Evolutionary conservation across 2,888 invertebrate genomes (phyloP), one percentile per base, ranked within the genome.

Genomic region (Cataglyphis altisquamis): DNA sequence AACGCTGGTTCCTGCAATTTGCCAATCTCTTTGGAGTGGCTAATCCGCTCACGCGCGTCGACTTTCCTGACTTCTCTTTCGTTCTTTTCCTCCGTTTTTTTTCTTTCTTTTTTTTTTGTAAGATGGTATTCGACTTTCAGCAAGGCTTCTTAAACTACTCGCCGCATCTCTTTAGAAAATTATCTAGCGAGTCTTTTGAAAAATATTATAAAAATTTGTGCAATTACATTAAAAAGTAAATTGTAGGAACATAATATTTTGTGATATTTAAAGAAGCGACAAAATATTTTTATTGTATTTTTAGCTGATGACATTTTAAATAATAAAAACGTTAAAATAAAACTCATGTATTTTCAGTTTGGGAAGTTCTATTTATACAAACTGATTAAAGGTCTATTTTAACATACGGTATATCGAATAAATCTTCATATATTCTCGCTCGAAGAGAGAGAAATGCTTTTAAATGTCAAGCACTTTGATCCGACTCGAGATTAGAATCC

Each of bases 401-500:
- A 45, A 45, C 25, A 21, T 32, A 36, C 3, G 3, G 15, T 39
- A 66, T 72, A 77, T 64, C 15, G 45, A 39, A 57, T 8, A 62
- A 12, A 18, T 62, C 25, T 60, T 41, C 32, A 25, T 45, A 25
- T 15, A 48, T 8, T 36, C 12, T 75, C 21, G 25, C 57, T 66
- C 21, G 64, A 41, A 18, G 52, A 52, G n/a, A 10, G 29, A 32
- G 39, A 48, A 77, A 21, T 60, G 72, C 41, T 60, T 25, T 32
- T 29, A 52, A 73, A 68, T 66, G 73, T 68, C 48, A 63, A n/a
- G 48, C 66, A 32, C 63, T 82, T 83, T 72, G 80, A 82, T 63
- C 48, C 68, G 36, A 48, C 18, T 36, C 57, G 64, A 73, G 84
- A 82, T 86, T 77, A 73, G 64, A 21, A 21, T 66, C 39, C 85